Base-by-base conservation (phyloP, 2,888 invertebrate species). In the Elegia similella region DNA sequence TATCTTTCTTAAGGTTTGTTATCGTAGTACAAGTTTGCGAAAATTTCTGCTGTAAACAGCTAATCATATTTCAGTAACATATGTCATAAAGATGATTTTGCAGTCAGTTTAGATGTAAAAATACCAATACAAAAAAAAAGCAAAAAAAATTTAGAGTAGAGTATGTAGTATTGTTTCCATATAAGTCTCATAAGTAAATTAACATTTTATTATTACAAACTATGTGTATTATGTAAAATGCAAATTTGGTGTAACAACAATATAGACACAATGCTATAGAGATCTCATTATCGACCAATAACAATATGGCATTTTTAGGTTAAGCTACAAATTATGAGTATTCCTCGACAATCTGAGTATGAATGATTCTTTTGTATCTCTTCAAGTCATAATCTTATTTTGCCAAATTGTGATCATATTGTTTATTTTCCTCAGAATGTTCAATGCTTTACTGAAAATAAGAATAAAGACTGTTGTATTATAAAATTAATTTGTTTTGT, bases 381-480 rank as follows among this genome's bases (percentile, higher is more conserved):
- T 75, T 76, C 67, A 70, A 67, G 68, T 67, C 66, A 75, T 74
- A 72, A 68, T 72, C 67, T 68, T 74, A 62, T 71, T 80, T 84
- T 83, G 80, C 80, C 81, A 70, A 80, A 82, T 82, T 84, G 80
- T 85, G 81, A 88, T 82, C 69, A 73, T 76, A 68, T 73, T 77
- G 74, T 80, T 69, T 82, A 76, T 80, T 79, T 73, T 72, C 74
- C 78, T 76, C 76, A 72, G 71, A 72, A 78, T 81, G 78, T 85
- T 85, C 79, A 84, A 84, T 84, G 83, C 84, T 88, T 88, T 88
- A 88, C 86, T 77, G 84, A 81, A 56, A 85, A 85, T 90, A 90
- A 89, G 86, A 91, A 88, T 89, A 89, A 91, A 91, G 90, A 90
- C 90, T 90, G 90, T 90, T 89, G 90, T 90, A 90, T 82, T 86